Evolutionary conservation across 2,888 invertebrate species (phyloP).

Genomic region (Cephus pygmeus): DNA sequence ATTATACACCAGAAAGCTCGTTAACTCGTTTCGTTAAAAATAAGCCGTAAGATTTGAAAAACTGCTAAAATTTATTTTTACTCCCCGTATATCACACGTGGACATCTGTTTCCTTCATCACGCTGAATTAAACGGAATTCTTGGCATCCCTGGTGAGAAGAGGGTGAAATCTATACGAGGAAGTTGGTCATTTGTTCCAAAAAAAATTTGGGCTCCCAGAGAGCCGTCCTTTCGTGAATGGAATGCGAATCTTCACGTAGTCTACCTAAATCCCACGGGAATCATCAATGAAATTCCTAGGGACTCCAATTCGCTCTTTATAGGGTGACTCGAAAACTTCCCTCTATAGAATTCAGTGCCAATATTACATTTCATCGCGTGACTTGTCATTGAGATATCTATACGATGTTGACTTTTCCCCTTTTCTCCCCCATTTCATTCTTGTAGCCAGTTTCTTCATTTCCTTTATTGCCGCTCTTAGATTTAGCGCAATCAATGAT

Average conservation of each 20-base stretch:
- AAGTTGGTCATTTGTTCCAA: too few species aligned
- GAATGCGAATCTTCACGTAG: not conserved
- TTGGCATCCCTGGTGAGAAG: not conserved
- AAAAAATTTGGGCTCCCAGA: too few species aligned
- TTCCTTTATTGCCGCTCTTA: not conserved
- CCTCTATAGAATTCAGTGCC: not conserved
- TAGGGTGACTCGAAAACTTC: not conserved
- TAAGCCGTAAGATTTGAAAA: too few species aligned
- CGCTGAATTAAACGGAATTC: not conserved
- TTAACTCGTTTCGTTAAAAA: too few species aligned
- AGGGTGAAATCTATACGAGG: not conserved
- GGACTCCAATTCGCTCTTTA: not conserved
- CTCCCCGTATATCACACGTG: not conserved
- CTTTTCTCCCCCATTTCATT: not conserved
- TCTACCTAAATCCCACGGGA: not conserved
- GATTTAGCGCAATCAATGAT: not conserved
- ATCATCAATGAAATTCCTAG: not conserved
- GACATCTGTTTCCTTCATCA: not conserved
- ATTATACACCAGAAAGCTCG: too few species aligned
- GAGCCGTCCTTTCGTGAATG: not conserved
- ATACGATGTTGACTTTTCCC: not conserved
- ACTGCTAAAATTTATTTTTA: not conserved
- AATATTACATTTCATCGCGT: not conserved
- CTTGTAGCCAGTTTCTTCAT: not conserved
- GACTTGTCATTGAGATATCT: not conserved